Evolutionary conservation across 2,888 invertebrate species (phyloP).

Genomic region (Lepidocyrtinus sp.): DNA sequence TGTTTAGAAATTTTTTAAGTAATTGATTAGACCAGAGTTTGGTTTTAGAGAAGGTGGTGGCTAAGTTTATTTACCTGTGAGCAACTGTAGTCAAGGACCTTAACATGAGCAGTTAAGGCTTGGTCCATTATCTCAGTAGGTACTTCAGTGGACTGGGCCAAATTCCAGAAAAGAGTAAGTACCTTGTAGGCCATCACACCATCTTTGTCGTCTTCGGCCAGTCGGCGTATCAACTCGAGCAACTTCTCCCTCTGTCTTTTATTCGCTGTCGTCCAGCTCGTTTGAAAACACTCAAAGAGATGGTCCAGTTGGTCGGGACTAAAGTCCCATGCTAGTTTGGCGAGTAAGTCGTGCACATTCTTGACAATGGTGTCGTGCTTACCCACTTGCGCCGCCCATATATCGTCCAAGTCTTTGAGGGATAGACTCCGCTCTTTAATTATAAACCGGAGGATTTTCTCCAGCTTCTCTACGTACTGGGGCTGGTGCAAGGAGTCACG

Average conservation of each 20-base stretch:
- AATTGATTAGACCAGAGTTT: too few relatives aligned
- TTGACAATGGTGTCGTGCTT: constrained; percentile 97
- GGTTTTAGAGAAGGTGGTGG: too few relatives aligned
- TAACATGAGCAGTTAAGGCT: constrained; percentile 93
- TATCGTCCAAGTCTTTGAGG: constrained; percentile 91
- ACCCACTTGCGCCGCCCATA: constrained; percentile 95
- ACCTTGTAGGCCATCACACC: constrained; percentile 99
- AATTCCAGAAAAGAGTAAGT: constrained; percentile 94
- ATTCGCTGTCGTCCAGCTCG: constrained; percentile 94
- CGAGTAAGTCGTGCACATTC: constrained; percentile 85
- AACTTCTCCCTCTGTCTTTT: constrained; percentile 96
- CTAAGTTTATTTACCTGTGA: too few relatives aligned
- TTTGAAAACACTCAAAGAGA: constrained; percentile 89
- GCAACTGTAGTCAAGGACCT: constrained; percentile 97
- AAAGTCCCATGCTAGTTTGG: constrained; percentile 98
- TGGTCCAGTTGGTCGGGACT: constrained; percentile 97
- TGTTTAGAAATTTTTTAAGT: neutral
- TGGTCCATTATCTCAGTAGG: constrained; percentile 98
- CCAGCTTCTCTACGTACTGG: constrained; percentile 97
- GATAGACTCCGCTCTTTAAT: constrained; percentile 94
- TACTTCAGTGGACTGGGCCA: constrained; percentile 96
- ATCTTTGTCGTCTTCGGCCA: constrained; percentile 98
- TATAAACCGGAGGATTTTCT: constrained; percentile 97
- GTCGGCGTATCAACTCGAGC: constrained; percentile 91
- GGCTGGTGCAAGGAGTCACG: constrained; percentile 97